phyloP scores from a whole-genome alignment of 1,140 invertebrate species.

The Pachyrhynchus sulphureomaculatus region DNA sequence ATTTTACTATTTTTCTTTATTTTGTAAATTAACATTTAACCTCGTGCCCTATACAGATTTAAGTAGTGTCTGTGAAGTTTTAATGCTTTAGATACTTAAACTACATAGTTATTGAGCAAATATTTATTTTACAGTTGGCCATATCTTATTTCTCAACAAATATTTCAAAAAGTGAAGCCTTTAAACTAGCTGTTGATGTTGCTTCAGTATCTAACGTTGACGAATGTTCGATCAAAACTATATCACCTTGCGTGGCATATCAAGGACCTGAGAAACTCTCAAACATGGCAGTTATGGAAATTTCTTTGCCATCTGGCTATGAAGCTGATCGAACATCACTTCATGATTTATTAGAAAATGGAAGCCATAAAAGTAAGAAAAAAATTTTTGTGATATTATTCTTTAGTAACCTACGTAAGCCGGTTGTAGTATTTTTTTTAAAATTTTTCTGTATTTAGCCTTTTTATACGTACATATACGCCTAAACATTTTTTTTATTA shows the following conservation, averaged over 20 bases:
- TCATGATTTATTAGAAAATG: conserved; percentile 47
- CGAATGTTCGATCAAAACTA: conserved; percentile 41
- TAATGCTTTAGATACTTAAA: too few species aligned
- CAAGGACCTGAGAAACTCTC: conserved; percentile 30
- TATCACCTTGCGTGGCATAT: conserved; percentile 45
- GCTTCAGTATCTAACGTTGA: conserved; percentile 41
- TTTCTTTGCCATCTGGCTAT: conserved; percentile 66
- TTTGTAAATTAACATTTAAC: background rate
- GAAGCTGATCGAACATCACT: conserved; percentile 57
- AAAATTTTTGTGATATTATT: background rate
- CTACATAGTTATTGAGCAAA: too few species aligned
- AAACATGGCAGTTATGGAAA: conserved; percentile 66
- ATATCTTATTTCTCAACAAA: conserved; percentile 40
- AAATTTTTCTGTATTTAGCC: too few species aligned
- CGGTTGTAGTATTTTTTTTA: too few species aligned
- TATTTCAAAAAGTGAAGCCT: conserved; percentile 38
- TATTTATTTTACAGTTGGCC: conserved; percentile 25
- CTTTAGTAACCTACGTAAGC: too few species aligned
- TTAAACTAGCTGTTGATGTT: conserved; percentile 42
- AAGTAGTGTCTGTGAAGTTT: too few species aligned
- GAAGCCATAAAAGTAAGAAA: conserved; percentile 30
- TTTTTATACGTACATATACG: too few species aligned
- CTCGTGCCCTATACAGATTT: background rate
- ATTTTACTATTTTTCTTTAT: background rate
- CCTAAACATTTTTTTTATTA: too few species aligned